Evolutionary conservation across 2,797 vertebrate genomes (phyloP).

Genomic region (Halcyon leucocephala): DNA sequence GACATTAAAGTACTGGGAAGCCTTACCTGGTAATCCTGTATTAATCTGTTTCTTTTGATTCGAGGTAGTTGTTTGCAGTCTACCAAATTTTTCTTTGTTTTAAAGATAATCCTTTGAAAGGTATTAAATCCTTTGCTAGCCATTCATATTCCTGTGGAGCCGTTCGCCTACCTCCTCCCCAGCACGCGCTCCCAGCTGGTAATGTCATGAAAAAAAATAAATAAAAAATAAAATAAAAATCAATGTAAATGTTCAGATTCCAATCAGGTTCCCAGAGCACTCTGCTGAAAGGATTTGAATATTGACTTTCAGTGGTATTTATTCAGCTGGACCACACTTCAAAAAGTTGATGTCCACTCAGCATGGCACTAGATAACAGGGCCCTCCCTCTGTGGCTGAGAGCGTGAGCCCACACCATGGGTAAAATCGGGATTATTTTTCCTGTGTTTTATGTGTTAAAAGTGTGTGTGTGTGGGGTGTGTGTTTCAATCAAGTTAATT

Average conservation of each 20-base stretch:
- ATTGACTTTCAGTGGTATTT: constrained; percentile 37
- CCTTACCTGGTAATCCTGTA: constrained; percentile 41
- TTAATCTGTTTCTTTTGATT: constrained; percentile 55
- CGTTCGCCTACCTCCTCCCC: neutral
- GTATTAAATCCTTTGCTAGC: neutral
- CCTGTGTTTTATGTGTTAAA: neutral
- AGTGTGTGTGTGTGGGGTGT: neutral
- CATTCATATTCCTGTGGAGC: neutral
- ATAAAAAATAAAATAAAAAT: neutral
- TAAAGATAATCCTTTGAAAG: constrained; percentile 50
- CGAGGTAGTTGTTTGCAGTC: neutral
- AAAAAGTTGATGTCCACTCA: neutral
- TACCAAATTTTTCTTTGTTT: constrained; percentile 43
- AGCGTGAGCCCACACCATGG: neutral
- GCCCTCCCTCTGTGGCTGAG: neutral
- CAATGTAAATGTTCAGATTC: constrained; percentile 49
- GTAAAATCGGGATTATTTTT: neutral
- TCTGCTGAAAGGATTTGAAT: constrained; percentile 40
- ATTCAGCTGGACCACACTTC: constrained; percentile 46
- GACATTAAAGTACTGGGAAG: neutral
- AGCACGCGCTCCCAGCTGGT: neutral
- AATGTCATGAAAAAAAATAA: neutral
- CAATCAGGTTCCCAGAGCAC: constrained; percentile 15
- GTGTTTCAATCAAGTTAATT: neutral
- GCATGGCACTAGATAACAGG: neutral